phyloP scores from a whole-genome alignment of 1,140 invertebrate species.

The Drosophila pachea region DNA sequence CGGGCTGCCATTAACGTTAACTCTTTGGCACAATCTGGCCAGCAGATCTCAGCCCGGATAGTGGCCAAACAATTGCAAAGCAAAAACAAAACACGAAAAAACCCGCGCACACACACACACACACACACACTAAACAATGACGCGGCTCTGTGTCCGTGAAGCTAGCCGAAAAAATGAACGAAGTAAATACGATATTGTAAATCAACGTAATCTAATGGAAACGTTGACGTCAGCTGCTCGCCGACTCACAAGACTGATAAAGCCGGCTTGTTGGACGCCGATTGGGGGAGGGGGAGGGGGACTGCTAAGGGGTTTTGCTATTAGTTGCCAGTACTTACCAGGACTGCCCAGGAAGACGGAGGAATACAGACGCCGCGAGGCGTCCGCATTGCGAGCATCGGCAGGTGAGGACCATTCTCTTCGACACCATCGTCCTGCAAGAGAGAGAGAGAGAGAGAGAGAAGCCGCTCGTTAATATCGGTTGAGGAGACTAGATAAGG shows the following conservation, averaged over 20 bases:
- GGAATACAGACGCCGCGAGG: conserved; percentile 90
- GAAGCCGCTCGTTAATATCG: conserved; percentile 58
- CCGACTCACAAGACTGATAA: conserved; percentile 38
- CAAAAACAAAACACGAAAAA: conserved; percentile 16
- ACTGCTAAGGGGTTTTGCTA: background rate
- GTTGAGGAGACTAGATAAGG: no score
- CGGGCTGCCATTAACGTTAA: conserved; percentile 76
- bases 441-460: conserved; percentile 30
- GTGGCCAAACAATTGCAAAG: conserved; percentile 47
- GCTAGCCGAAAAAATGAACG: conserved; percentile 20
- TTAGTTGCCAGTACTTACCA: conserved; percentile 81
- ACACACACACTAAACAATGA: conserved; percentile 26
- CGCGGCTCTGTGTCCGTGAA: conserved; percentile 22
- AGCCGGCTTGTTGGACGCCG: background rate
- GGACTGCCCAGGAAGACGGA: conserved; percentile 94
- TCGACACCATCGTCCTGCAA: conserved; percentile 93
- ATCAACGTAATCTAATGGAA: conserved; percentile 71
- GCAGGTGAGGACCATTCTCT: conserved; percentile 92
- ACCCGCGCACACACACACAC: background rate
- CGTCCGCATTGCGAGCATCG: conserved; percentile 86
- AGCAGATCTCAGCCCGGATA: conserved; percentile 50
- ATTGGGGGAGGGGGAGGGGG: background rate
- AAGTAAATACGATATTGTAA: conserved; percentile 52
- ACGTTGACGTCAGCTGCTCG: conserved; percentile 56
- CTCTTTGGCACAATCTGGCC: conserved; percentile 69